Percentiles rank a stretch among this genome's conserved stretches.
phyloP scores from a whole-genome alignment of 2,888 invertebrate genomes.

The Amphipoea oculea region DNA sequence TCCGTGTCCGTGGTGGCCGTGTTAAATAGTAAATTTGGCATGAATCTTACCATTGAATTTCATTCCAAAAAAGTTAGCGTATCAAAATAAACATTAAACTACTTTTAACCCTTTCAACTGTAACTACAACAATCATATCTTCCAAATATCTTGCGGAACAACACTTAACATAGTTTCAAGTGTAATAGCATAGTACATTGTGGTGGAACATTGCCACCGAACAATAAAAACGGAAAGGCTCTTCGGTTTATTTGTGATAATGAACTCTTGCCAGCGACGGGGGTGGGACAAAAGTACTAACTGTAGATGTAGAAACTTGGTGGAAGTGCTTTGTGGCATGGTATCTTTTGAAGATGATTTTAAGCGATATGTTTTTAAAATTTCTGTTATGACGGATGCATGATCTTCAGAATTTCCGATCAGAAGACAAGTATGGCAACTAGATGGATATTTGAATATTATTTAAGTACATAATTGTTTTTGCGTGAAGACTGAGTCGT shows the following conservation, averaged over 20 bases:
- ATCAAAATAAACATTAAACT: constrained; percentile 10
- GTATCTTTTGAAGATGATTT: constrained; percentile 23
- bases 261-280: constrained; percentile 81
- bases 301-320: constrained; percentile 56
- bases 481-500: background rate
- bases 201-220: constrained; percentile 65
- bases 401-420: background rate
- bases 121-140: constrained; percentile 50
- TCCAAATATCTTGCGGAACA: constrained; percentile 60
- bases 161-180: constrained; percentile 80
- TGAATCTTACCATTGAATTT: background rate
- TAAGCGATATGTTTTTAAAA: background rate
- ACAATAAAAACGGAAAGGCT: constrained; percentile 85
- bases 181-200: constrained; percentile 76
- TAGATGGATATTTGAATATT: background rate
- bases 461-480: no score
- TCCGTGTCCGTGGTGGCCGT: background rate
- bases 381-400: background rate
- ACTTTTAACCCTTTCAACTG: constrained; percentile 21
- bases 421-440: background rate
- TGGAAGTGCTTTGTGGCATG: constrained; percentile 63
- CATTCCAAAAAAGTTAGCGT: background rate
- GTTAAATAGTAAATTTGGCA: background rate
- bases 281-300: constrained; percentile 66
- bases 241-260: constrained; percentile 86